These are phyloP conservation scores for Meriones unguiculatus DNA, from an alignment of 2,113 vertebrate species.

Conservation along the genomic window DNA sequence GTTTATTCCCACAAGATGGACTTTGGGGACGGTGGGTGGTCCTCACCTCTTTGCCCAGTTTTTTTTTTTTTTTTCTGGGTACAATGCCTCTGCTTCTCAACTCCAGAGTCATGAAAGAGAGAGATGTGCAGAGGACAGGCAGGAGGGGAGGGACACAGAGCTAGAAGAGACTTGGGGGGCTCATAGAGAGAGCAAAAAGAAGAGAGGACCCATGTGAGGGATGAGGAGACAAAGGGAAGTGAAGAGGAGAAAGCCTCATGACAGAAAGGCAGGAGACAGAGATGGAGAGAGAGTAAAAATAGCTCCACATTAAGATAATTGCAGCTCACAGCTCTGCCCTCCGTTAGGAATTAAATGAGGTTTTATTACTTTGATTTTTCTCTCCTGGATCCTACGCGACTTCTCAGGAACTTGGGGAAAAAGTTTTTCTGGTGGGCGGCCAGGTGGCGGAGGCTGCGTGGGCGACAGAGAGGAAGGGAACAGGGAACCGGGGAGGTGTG, in stretches of 20 bases:
- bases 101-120: background rate
- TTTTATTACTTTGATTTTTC: constrained; percentile 87
- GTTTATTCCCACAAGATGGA: background rate
- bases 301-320: constrained; percentile 87
- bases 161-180: background rate
- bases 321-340: constrained; percentile 82
- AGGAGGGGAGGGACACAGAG: background rate
- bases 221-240: constrained; percentile 65
- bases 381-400: constrained; percentile 83
- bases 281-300: constrained; percentile 85
- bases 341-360: constrained; percentile 85
- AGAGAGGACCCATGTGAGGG: constrained; percentile 43
- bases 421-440: constrained; percentile 82
- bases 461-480: constrained; percentile 60
- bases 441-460: constrained; percentile 74
- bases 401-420: constrained; percentile 82
- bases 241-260: constrained; percentile 80
- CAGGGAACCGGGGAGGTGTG: constrained; percentile 10
- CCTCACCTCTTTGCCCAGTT: background rate
- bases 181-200: background rate
- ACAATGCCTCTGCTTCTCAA: background rate
- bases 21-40: background rate
- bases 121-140: background rate
- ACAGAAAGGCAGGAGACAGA: constrained; percentile 72
- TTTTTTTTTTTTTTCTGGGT: background rate